Percentiles rank a stretch among this genome's conserved stretches.
Evolutionary conservation across 2,797 vertebrate genomes (phyloP).

Genomic region (Gallinago nigripennis): DNA sequence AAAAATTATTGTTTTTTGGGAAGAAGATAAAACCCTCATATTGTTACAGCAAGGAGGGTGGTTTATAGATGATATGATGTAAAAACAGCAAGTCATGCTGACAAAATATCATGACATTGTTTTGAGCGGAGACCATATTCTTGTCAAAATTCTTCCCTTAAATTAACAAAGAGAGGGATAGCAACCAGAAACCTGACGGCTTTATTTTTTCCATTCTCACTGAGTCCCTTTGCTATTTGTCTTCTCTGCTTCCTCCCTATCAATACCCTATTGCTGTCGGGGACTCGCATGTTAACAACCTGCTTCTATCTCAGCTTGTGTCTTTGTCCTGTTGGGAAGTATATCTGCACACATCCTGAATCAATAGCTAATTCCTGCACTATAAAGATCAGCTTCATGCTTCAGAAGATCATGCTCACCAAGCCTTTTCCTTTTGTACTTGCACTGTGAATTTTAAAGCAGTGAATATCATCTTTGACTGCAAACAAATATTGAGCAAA

Average conservation of each 20-base stretch:
- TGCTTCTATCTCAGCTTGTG: not conserved
- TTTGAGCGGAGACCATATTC: not conserved
- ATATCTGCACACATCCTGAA: not conserved
- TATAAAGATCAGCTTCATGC: not conserved
- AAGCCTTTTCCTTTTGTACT: not conserved
- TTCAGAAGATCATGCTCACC: not conserved
- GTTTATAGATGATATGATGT: not conserved
- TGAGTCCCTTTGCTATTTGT: not conserved
- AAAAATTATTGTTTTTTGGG: not conserved
- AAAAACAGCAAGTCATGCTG: not conserved
- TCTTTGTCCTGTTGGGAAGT: not conserved
- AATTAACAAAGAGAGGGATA: not conserved
- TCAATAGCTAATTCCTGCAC: not conserved
- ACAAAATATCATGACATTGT: not conserved
- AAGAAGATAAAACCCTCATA: not conserved
- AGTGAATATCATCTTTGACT: not conserved
- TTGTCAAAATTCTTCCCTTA: not conserved
- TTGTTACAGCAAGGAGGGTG: not conserved
- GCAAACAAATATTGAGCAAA: not conserved
- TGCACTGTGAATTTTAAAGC: not conserved
- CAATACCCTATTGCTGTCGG: not conserved
- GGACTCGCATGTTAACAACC: not conserved
- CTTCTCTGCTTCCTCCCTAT: not conserved
- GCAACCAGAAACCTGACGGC: not conserved
- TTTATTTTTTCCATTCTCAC: not conserved